Percentiles rank a stretch among this genome's conserved stretches.
Evolutionary conservation across 2,888 invertebrate genomes (phyloP).

Genomic region (Onchidella celtica): DNA sequence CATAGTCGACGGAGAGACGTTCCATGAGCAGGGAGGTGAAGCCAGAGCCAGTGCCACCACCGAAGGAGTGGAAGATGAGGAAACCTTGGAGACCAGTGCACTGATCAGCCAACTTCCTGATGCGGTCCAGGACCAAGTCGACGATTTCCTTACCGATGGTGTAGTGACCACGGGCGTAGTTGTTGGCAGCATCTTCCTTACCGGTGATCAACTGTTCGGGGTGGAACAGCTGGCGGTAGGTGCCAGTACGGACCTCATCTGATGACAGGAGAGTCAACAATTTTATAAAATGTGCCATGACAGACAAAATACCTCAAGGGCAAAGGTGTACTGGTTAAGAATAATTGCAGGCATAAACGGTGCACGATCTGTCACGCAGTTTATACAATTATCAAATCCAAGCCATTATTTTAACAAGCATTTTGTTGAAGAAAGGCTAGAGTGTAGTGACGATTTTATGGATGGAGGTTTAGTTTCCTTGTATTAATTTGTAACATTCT

Average conservation of each 20-base stretch:
- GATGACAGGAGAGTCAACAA: neutral
- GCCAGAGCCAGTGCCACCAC: slow-evolving; percentile 67
- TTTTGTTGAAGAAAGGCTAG: too few relatives aligned
- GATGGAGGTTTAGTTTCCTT: too few relatives aligned
- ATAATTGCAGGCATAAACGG: too few relatives aligned
- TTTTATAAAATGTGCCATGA: too few relatives aligned
- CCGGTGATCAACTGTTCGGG: slow-evolving; percentile 98
- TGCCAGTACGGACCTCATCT: slow-evolving; percentile 81
- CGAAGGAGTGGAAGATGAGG: slow-evolving; percentile 76
- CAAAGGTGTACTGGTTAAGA: too few relatives aligned
- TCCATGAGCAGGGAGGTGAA: slow-evolving; percentile 94
- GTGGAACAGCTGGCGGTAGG: slow-evolving; percentile 96
- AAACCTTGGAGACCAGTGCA: slow-evolving; percentile 79
- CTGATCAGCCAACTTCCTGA: slow-evolving; percentile 81
- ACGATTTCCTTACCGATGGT: slow-evolving; percentile 92
- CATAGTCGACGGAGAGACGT: slow-evolving; percentile 90
- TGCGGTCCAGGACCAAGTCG: slow-evolving; percentile 82
- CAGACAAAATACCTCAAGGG: too few relatives aligned
- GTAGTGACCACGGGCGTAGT: slow-evolving; percentile 98
- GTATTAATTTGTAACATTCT: too few relatives aligned
- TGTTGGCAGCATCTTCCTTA: slow-evolving; percentile 98
- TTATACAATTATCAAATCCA: too few relatives aligned
- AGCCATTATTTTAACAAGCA: too few relatives aligned
- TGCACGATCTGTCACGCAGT: too few relatives aligned
- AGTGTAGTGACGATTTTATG: too few relatives aligned